These are phyloP conservation scores for Clarias laeviceps DNA, from an alignment of 2,797 vertebrate genomes.

Conservation along the genomic window DNA sequence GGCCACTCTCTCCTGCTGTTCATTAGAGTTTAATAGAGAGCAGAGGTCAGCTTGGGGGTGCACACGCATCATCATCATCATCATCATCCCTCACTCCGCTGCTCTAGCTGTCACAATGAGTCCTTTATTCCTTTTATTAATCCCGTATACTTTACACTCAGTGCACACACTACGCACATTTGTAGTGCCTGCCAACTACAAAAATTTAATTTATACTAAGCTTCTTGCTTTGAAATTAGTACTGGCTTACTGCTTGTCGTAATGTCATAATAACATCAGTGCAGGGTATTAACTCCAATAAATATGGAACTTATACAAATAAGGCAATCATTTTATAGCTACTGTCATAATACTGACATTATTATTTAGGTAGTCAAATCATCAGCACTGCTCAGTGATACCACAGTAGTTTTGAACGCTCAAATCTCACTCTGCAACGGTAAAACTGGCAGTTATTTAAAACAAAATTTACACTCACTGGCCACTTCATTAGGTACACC, in stretches of 20 bases:
- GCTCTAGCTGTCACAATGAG: constrained; percentile 52
- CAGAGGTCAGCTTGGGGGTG: constrained; percentile 54
- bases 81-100: constrained; percentile 24
- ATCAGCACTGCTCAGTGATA: not conserved
- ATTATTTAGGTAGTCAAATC: not conserved
- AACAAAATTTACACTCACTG: not conserved
- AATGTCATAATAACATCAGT: not conserved
- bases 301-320: not conserved
- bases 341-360: not conserved
- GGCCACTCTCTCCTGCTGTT: constrained; percentile 46
- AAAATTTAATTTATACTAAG: not conserved
- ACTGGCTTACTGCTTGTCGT: not conserved
- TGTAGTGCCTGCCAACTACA: not conserved
- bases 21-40: constrained; percentile 61
- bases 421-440: not conserved
- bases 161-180: not conserved
- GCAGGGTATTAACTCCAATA: not conserved
- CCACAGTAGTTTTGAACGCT: not conserved
- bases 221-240: not conserved
- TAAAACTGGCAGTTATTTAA: not conserved
- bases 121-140: constrained; percentile 57
- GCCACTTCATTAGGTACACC: too few species aligned
- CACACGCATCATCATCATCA: constrained; percentile 45
- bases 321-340: not conserved
- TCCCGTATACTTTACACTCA: constrained; percentile 3